Evolutionary conservation across 2,113 vertebrate genomes (phyloP).

Genomic region (Psephotus haematonotus): DNA sequence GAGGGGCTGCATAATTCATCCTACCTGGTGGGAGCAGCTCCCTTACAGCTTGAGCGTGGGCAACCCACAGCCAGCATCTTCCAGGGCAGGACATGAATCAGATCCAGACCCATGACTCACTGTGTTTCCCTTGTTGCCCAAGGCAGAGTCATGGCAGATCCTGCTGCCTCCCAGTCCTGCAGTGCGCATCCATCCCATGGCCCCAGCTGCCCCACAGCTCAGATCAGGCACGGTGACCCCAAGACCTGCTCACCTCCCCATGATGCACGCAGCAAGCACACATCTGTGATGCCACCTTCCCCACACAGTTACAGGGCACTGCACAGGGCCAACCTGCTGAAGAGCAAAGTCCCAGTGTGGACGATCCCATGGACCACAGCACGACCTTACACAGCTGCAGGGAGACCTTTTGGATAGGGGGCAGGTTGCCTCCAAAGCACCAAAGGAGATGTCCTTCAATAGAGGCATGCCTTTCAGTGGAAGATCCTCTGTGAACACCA

Average conservation of each 20-base stretch:
- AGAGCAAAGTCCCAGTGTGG: accelerated
- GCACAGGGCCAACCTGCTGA: background rate
- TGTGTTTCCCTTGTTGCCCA: background rate
- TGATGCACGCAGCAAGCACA: background rate
- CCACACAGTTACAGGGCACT: accelerated
- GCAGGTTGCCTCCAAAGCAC: background rate
- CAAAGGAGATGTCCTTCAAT: background rate
- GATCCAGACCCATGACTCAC: background rate
- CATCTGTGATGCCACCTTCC: background rate
- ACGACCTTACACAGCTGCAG: background rate
- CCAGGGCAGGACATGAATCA: background rate
- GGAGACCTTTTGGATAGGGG: background rate
- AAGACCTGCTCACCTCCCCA: accelerated
- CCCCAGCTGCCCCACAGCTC: background rate
- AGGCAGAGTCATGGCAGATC: background rate
- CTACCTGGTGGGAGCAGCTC: background rate
- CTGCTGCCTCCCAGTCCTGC: background rate
- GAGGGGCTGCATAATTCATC: background rate
- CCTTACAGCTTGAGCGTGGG: background rate
- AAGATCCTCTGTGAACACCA: background rate
- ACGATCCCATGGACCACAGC: background rate
- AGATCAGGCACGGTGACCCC: accelerated
- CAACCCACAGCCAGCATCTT: background rate
- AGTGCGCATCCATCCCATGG: background rate
- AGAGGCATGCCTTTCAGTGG: background rate